Conservation (phyloP, 2,888 invertebrate genomes). For the Cerceris rybyensis region DNA sequence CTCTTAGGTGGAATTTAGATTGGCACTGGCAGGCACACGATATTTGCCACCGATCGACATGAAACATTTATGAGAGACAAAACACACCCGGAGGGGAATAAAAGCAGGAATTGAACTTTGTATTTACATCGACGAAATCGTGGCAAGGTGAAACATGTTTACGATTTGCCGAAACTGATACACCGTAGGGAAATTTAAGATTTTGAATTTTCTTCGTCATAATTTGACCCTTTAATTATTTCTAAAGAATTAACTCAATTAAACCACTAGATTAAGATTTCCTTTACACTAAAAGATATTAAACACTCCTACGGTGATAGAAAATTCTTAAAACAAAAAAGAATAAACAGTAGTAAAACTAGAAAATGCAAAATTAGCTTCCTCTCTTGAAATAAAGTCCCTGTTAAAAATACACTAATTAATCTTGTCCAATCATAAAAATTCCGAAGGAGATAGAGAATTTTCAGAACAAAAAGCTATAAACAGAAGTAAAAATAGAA, state of each 20-base stretch:
- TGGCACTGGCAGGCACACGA: slow-evolving; percentile 14
- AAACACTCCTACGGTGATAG: too few species aligned
- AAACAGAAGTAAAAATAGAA: too few species aligned
- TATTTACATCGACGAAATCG: neutral
- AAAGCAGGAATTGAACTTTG: neutral
- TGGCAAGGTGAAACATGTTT: neutral
- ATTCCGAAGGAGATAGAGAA: too few species aligned
- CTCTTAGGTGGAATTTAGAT: slow-evolving; percentile 28
- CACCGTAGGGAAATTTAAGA: neutral
- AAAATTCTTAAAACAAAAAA: too few species aligned
- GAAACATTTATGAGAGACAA: neutral
- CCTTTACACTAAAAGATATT: too few species aligned
- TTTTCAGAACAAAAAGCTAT: too few species aligned
- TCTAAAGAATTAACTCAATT: neutral
- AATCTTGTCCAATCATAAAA: too few species aligned
- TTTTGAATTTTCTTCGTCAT: neutral
- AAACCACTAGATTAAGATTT: too few species aligned
- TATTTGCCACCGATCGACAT: slow-evolving; percentile 7
- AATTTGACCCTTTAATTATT: neutral
- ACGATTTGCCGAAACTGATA: neutral
- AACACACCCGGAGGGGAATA: neutral
- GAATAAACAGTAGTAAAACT: too few species aligned
- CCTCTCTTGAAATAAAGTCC: too few species aligned
- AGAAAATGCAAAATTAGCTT: too few species aligned
- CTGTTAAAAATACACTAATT: too few species aligned